Evolutionary conservation across 1,140 invertebrate species (phyloP), one percentile per base, ranked within the genome.

Genomic region (Melanaphis sacchari): DNA sequence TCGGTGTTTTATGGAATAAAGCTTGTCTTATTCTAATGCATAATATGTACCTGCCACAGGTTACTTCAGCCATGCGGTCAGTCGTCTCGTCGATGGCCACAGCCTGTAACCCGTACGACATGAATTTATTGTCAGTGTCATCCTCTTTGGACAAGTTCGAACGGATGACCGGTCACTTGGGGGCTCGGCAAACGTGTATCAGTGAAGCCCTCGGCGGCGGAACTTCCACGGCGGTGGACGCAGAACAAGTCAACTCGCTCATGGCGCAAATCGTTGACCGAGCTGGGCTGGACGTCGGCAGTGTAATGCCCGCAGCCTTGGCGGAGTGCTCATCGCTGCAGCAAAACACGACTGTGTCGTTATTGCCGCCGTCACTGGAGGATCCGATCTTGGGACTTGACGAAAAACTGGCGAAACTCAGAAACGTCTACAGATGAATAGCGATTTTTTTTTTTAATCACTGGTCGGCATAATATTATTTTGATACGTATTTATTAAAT

Each of bases 201-300:
- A 38, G 6, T 18, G 41, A 76, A 9, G 52, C 43, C 15, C 38
- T 66, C 26, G 87, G 26, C 26, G 36, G 36, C 21, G 36, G 38
- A 5, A 81, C 31, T 31, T 59, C 43, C 18, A 36, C 21, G 43
- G 43, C 43, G 31, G 41, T 11, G 21, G 43, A 76, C 54, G 26
- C 52, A 66, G 52, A 90, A 41, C 66, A 91, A 31, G 85, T 59
- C n/a, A 40, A 52, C 36, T 26, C 18, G 81, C 54, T 66, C 38
- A 82, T 82, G 93, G 94, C 92, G 18, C 59, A 31, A 11, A 54
- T 90, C 54, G 21, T n/a, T 21, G 91, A 93, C n/a, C 43, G 81
- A 84, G 94, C 76, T 24, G 87, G 85, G 40, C 93, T n/a, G n/a
- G 52, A 38, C 40, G 91, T 76, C 76, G 89, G 93, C 49, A 90